Evolutionary conservation across 2,888 invertebrate genomes (phyloP), one percentile per base, ranked within the genome.

Genomic region (Temnothorax unifasciatus): DNA sequence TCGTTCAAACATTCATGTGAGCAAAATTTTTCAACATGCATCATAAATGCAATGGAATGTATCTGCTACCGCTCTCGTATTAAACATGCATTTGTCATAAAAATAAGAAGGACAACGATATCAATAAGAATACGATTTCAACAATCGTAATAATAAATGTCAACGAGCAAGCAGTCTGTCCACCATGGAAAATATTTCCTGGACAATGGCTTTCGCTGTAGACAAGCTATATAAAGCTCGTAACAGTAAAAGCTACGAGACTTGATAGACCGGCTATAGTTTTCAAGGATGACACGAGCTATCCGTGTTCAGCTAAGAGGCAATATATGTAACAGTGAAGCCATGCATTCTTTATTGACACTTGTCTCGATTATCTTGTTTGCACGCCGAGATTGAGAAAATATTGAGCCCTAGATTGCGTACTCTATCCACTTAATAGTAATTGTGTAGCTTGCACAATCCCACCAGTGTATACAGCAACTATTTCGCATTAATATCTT

Each of bases 251-350:
- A 73, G 61, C 64, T 73, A 61, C 69, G 52, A 76, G 74, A 82
- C 68, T 61, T 75, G 9, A 57, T 69, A 68, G 75, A 82, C 63
- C 25, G 47, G 77, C 41, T 77, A 82, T 68, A 88, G 87, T 87
- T 90, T 84, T 86, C 84, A 73, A 79, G 71, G 79, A 86, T 89
- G 87, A 89, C 89, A 86, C 86, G 86, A 83, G 86, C 88, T 90
- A 85, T 90, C 86, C 88, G 87, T 88, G 88, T 87, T 89, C 86
- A 25, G 59, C 75, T 54, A 47, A 77, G 54, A 77, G 66, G 44
- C 77, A 54, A 77, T 77, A 77, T 68, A 64, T 47, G 71, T 71
- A 61, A 64, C 52, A 50, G 44, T 13, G 44, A 63, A 54, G 61
- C 52, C 47, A 63, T 82, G 61, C 52, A 73, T 74, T 50, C 75